Conservation (phyloP, 1,140 invertebrate genomes). For the Idris sp. region DNA sequence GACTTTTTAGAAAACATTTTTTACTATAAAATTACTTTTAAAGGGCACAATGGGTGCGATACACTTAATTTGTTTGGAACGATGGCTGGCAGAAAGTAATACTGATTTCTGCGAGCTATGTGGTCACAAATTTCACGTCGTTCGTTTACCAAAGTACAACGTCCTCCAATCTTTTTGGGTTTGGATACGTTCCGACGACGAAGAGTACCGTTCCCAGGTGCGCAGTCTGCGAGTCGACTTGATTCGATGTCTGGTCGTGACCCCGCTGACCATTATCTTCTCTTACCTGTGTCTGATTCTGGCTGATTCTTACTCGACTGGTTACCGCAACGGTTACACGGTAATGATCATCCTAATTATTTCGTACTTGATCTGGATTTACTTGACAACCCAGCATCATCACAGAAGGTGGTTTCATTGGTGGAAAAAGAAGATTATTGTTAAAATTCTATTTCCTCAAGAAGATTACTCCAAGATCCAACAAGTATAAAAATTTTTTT, state of each 20-base stretch:
- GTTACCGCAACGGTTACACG: constrained; percentile 74
- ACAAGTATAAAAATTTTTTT: constrained; percentile 4
- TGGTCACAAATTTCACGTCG: constrained; percentile 66
- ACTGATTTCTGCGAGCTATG: constrained; percentile 74
- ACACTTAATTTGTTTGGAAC: constrained; percentile 79
- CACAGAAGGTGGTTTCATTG: constrained; percentile 78
- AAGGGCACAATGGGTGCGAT: constrained; percentile 80
- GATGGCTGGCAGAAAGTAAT: constrained; percentile 78
- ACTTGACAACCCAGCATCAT: constrained; percentile 76
- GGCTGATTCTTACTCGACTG: constrained; percentile 77
- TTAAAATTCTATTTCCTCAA: constrained; percentile 67
- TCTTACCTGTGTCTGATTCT: constrained; percentile 78
- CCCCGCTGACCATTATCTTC: constrained; percentile 76
- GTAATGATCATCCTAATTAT: constrained; percentile 77
- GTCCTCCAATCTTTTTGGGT: constrained; percentile 62
- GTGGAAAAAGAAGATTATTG: constrained; percentile 78
- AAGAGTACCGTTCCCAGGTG: constrained; percentile 64
- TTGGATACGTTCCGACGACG: constrained; percentile 65
- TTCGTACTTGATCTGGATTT: constrained; percentile 78
- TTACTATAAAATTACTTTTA: constrained; percentile 7
- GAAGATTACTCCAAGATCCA: neutral
- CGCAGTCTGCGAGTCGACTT: constrained; percentile 72
- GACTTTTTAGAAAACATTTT: too few species aligned
- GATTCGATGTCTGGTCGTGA: constrained; percentile 75
- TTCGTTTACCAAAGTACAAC: constrained; percentile 66